Percentiles rank a stretch among this genome's conserved stretches.
These are phyloP conservation scores for Edolisoma coerulescens DNA, from an alignment of 2,113 vertebrate species.

Conservation along the genomic window DNA sequence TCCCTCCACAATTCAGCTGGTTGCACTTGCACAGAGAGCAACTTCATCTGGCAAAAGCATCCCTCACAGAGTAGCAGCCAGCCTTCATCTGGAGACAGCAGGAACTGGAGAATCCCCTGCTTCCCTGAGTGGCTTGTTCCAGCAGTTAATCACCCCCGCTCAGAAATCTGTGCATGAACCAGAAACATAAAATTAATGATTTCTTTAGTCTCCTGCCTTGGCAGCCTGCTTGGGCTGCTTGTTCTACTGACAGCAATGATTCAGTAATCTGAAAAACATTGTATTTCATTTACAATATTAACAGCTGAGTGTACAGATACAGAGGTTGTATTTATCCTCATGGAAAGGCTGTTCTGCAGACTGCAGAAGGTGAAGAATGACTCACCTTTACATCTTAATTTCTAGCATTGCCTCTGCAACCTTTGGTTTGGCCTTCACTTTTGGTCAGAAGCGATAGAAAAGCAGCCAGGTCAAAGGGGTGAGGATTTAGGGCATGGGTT, in stretches of 20 bases:
- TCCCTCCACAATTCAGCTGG: not conserved
- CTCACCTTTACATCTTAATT: not conserved
- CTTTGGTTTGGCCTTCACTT: not conserved
- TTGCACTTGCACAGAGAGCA: not conserved
- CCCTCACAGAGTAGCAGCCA: not conserved
- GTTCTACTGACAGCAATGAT: constrained; percentile 7
- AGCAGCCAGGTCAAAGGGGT: not conserved
- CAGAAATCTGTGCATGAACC: not conserved
- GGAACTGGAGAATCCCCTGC: not conserved
- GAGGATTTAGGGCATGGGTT: not conserved
- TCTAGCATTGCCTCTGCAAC: not conserved
- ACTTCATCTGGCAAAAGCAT: not conserved
- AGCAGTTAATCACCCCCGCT: not conserved
- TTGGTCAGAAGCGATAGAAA: not conserved
- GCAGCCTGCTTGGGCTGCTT: constrained; percentile 6
- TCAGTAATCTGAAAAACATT: constrained; percentile 3
- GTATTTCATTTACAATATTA: not conserved
- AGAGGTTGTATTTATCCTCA: not conserved
- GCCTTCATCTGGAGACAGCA: not conserved
- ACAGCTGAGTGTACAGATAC: not conserved
- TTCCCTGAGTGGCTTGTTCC: not conserved
- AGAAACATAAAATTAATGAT: not conserved
- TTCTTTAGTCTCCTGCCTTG: constrained; percentile 15
- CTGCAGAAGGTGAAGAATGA: not conserved
- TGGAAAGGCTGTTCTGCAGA: not conserved